Evolutionary conservation across 2,113 vertebrate genomes (phyloP).

Genomic region (Nannospalax galili): DNA sequence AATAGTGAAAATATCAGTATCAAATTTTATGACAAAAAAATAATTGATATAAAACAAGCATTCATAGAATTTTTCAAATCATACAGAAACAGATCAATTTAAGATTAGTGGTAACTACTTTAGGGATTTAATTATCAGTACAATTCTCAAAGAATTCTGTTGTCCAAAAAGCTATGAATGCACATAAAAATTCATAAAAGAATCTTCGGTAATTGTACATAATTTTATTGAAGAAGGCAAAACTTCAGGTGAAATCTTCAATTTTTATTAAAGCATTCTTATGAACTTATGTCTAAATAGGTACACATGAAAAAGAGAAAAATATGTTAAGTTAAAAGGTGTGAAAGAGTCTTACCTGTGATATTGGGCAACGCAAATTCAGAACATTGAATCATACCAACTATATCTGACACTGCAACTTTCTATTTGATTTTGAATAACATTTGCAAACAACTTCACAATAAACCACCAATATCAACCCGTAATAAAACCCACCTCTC

Average conservation of each 20-base stretch:
- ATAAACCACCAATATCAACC: not conserved
- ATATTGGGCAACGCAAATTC: no score
- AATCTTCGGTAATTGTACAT: not conserved
- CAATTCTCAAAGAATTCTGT: not conserved
- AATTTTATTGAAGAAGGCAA: no score
- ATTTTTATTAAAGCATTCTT: no score
- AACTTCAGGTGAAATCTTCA: no score
- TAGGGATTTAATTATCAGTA: not conserved
- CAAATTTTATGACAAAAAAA: not conserved
- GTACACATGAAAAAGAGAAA: no score
- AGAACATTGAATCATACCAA: no score
- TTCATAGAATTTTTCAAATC: not conserved
- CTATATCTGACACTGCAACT: no score
- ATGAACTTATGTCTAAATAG: no score
- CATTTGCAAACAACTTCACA: not conserved
- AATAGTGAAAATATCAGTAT: not conserved
- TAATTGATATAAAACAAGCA: not conserved
- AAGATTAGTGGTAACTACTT: not conserved
- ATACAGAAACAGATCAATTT: not conserved
- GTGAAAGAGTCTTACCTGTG: no score
- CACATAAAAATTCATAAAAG: not conserved
- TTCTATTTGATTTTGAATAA: no score
- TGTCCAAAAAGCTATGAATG: not conserved
- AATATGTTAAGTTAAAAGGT: no score
- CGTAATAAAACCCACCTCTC: not conserved